A percentile compares a stretch with the other conserved stretches of the same genome.
Conservation (phyloP, 2,888 invertebrate species). For the Tenthredo amoena region DNA sequence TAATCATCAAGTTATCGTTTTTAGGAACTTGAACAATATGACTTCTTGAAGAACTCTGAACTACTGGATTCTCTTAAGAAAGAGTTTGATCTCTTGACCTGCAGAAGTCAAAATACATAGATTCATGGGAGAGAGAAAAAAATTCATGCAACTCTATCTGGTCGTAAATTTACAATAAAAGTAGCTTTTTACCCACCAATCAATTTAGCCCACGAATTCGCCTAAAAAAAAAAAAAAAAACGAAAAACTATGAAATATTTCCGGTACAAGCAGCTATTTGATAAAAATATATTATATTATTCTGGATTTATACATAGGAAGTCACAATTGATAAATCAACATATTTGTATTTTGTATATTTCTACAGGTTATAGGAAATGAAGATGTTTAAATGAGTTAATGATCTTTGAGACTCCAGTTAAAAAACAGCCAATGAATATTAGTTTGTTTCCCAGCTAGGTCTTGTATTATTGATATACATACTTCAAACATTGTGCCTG, state of each 20-base stretch:
- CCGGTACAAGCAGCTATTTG: not conserved
- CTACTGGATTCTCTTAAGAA: constrained; percentile 5
- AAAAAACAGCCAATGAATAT: not conserved
- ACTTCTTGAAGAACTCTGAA: constrained; percentile 23
- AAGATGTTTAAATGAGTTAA: not conserved
- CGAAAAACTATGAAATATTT: not conserved
- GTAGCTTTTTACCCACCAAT: not conserved
- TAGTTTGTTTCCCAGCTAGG: not conserved
- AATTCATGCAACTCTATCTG: not conserved
- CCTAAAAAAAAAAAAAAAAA: not conserved
- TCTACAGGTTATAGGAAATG: not conserved
- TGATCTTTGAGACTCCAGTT: not conserved
- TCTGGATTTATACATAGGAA: not conserved
- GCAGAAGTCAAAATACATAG: not conserved
- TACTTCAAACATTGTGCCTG: constrained; percentile 22
- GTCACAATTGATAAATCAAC: not conserved
- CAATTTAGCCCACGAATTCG: not conserved
- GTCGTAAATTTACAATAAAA: not conserved
- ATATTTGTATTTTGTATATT: not conserved
- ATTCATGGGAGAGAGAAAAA: not conserved
- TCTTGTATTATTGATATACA: not conserved
- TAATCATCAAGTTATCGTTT: not conserved
- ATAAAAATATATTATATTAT: not conserved
- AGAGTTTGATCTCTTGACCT: not conserved
- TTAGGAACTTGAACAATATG: constrained; percentile 37